phyloP scores from a whole-genome alignment of 1,140 invertebrate genomes.

The Zaprionus taronus region DNA sequence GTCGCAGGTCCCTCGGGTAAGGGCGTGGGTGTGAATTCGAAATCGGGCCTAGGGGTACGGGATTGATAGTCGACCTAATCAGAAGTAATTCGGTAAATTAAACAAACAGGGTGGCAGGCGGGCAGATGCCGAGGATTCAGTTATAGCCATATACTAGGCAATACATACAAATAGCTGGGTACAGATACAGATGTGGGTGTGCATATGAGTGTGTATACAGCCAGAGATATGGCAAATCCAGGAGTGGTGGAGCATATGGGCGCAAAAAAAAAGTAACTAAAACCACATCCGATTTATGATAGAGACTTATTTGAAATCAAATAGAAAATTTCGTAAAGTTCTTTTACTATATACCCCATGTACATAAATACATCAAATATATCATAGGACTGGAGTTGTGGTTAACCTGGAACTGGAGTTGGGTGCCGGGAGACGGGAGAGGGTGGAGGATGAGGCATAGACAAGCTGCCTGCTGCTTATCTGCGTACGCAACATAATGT shows the following conservation, averaged over 20 bases:
- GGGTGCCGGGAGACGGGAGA: neutral
- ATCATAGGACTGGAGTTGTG: neutral
- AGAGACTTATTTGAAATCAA: constrained; percentile 70
- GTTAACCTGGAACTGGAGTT: constrained; percentile 4
- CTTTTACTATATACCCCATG: constrained; percentile 25
- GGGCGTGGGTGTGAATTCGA: neutral
- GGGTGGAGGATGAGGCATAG: neutral
- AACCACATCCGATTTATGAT: constrained; percentile 63
- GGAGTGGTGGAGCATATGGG: constrained; percentile 62
- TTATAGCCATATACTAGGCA: constrained; percentile 22
- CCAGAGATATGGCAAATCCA: constrained; percentile 26
- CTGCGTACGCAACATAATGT: constrained; percentile 45
- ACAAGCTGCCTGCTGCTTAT: constrained; percentile 35
- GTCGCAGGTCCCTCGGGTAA: constrained; percentile 17
- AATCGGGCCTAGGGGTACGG: neutral
- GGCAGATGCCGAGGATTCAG: constrained; percentile 40
- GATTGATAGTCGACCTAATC: constrained; percentile 56
- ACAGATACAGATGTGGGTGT: neutral
- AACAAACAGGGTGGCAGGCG: constrained; percentile 48
- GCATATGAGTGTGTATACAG: neutral
- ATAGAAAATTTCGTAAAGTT: constrained; percentile 73
- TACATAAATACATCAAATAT: neutral
- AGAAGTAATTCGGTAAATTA: constrained; percentile 77
- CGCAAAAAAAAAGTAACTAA: constrained; percentile 45
- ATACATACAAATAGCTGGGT: constrained; percentile 1